phyloP scores from a whole-genome alignment of 2,113 vertebrate genomes.

The Rhombomys opimus region DNA sequence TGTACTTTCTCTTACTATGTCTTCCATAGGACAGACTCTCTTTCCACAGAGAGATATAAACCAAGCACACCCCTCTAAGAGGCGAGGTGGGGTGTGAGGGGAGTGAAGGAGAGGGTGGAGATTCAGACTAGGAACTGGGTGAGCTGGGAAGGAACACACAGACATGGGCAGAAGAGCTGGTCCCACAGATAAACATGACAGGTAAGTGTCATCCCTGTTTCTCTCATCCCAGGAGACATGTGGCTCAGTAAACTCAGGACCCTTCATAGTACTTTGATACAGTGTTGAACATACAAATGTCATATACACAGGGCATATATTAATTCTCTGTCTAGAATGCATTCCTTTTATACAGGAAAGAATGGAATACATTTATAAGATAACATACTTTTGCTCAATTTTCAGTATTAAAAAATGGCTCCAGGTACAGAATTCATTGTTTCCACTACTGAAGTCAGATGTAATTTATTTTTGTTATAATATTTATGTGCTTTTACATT shows the following conservation, averaged over 20 bases:
- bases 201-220: neutral
- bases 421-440: neutral
- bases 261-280: neutral
- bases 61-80: neutral
- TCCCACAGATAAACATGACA: neutral
- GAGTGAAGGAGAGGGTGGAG: neutral
- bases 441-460: neutral
- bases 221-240: neutral
- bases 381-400: neutral
- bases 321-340: neutral
- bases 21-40: neutral
- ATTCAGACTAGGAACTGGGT: neutral
- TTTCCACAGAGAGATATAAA: neutral
- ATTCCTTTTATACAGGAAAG: neutral
- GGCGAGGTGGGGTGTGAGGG: too few relatives aligned
- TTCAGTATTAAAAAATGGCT: neutral
- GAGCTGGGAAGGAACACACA: too few relatives aligned
- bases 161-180: neutral
- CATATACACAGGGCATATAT: neutral
- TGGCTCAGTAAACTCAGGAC: too few relatives aligned
- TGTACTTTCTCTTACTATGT: neutral
- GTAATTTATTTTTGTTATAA: neutral
- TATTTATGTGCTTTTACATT: neutral
- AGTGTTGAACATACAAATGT: neutral
- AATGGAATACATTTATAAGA: neutral